Base-by-base conservation (phyloP, 2,797 vertebrate genomes). In the Sciaenops ocellatus region DNA sequence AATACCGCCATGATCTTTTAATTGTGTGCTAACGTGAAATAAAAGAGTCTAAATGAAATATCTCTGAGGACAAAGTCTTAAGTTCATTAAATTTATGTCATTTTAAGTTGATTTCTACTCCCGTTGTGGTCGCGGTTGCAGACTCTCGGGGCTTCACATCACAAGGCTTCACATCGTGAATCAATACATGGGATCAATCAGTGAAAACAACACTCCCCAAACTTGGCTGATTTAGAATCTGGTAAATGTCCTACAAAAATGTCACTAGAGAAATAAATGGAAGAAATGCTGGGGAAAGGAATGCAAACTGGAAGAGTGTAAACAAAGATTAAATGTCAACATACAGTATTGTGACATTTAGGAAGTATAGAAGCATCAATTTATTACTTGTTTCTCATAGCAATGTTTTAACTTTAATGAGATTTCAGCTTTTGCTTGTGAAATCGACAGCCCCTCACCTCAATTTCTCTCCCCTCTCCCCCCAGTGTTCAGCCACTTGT, bases 401-500 rank as follows among this genome's bases (percentile, higher is more conserved):
- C 15, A 60, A 17, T 24, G 48, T 15, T 28, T 42, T 0, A 63
- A 16, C 5, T 48, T 30, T 18, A 50, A 16, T 22, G 3, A 41
- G 7, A n/a, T 56, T 22, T 30, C 5, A 2, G 13, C 22, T 34
- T 57, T 56, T 66, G 17, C 9, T 34, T 34, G n/a, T 38, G 11
- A 50, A 5, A 50, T 59, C 0, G 1, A 22, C 24, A 22, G 7
- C 7, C 5, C 13, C 42, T 44, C 22, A 30, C 3, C 0, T 76
- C 3, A 42, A 4, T 8, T 38, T 42, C 9, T 3, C 17, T 55
- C 13, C 5, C 22, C 26, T 60, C 10, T 62, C 90, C 82, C 73
- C 92, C 75, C 93, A 99, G 98, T 99, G 98, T 86, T 96, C 98
- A 55, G 97, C 95, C 81, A 96, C 97, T 0, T 99, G 98, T 86